Percentiles rank a stretch among this genome's conserved stretches.
Evolutionary conservation across 23 tunicate species (phyloP).

Genomic region (Halocynthia aurantium): DNA sequence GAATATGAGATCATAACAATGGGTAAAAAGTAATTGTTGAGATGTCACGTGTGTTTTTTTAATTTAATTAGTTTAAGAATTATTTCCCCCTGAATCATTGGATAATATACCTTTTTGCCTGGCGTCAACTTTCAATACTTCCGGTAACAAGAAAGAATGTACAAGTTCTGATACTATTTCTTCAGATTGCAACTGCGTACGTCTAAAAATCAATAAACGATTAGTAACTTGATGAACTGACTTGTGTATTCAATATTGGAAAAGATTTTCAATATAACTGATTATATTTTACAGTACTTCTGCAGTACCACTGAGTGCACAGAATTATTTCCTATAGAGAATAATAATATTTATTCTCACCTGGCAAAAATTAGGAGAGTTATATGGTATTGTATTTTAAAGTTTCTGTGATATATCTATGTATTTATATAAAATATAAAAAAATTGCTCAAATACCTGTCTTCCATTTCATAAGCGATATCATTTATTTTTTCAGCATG

Average conservation of each 20-base stretch:
- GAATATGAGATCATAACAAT: not conserved
- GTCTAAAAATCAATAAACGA: slow-evolving; percentile 27
- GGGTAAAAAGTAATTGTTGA: not conserved
- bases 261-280: too few relatives aligned
- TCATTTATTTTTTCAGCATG: slow-evolving; percentile 81
- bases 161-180: slow-evolving; percentile 93
- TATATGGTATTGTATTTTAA: too few relatives aligned
- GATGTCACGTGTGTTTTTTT: too few relatives aligned
- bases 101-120: slow-evolving; percentile 58
- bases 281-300: too few relatives aligned
- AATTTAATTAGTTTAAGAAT: too few relatives aligned
- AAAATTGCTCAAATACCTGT: slow-evolving; percentile 28
- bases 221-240: too few relatives aligned
- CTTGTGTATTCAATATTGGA: too few relatives aligned
- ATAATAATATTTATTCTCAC: too few relatives aligned
- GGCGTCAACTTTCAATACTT: slow-evolving; percentile 66
- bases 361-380: too few relatives aligned
- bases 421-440: not conserved
- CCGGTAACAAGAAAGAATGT: slow-evolving; percentile 92
- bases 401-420: not conserved
- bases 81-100: not conserved
- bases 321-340: too few relatives aligned
- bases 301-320: too few relatives aligned
- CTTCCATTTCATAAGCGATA: slow-evolving; percentile 85
- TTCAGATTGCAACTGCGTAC: slow-evolving; percentile 75